Evolutionary conservation across 2,113 vertebrate genomes (phyloP).

Genomic region (Andinoacara biseriatus): DNA sequence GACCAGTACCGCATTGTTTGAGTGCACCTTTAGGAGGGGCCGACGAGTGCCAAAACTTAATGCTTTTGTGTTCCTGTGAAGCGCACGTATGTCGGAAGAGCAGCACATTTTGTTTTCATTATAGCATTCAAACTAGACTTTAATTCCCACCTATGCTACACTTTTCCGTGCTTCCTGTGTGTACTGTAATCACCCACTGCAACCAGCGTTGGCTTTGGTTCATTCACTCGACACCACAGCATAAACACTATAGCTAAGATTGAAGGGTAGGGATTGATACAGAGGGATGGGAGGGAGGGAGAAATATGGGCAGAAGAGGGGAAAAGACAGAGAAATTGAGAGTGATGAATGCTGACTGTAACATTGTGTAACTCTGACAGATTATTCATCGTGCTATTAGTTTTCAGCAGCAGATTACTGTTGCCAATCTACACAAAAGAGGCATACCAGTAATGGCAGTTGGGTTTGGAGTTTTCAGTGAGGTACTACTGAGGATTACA

Average conservation of each 20-base stretch:
- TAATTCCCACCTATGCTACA: constrained; percentile 27
- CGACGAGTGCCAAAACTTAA: background rate
- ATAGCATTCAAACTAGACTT: constrained; percentile 5
- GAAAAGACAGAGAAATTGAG: constrained; percentile 38
- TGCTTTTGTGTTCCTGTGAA: constrained; percentile 6
- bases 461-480: constrained; percentile 63
- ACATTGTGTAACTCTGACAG: constrained; percentile 73
- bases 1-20: background rate
- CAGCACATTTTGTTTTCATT: constrained; percentile 4
- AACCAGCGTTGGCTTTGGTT: constrained; percentile 45
- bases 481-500: constrained; percentile 65
- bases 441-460: constrained; percentile 63
- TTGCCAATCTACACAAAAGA: constrained; percentile 76
- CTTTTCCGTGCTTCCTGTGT: constrained; percentile 30
- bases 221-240: constrained; percentile 47
- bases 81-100: background rate
- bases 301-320: constrained; percentile 24
- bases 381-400: constrained; percentile 73
- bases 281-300: constrained; percentile 18
- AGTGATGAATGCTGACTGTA: constrained; percentile 70
- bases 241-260: constrained; percentile 50
- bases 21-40: constrained; percentile 13
- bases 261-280: constrained; percentile 43
- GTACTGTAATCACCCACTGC: constrained; percentile 52
- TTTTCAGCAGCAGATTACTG: constrained; percentile 67